Conservation (phyloP, 2,888 invertebrate species). For the Phorcus lineatus region DNA sequence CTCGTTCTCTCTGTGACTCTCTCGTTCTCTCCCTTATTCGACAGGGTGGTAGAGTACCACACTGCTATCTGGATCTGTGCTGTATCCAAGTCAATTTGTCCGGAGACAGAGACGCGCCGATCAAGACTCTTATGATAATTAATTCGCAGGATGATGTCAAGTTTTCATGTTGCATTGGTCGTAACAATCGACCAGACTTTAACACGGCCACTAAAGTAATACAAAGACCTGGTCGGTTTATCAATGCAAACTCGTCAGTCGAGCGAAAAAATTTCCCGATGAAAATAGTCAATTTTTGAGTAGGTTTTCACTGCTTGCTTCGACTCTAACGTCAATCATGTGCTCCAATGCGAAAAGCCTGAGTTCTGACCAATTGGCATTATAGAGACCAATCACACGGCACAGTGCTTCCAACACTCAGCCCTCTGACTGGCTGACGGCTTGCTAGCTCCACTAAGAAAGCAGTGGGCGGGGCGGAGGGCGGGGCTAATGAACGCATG, state of each 20-base stretch:
- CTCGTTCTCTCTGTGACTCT: background rate
- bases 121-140: slow-evolving; percentile 16
- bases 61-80: background rate
- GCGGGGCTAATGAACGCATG: background rate
- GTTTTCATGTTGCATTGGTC: background rate
- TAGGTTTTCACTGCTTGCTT: background rate
- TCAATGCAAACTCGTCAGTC: background rate
- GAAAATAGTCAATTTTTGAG: slow-evolving; percentile 12
- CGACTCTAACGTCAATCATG: background rate
- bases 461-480: background rate
- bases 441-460: background rate
- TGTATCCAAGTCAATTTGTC: background rate
- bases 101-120: too few relatives aligned
- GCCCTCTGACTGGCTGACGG: background rate
- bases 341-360: background rate
- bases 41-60: background rate
- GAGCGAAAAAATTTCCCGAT: background rate
- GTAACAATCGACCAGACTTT: background rate
- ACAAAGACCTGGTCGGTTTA: slow-evolving; percentile 15
- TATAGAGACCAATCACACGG: background rate
- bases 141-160: slow-evolving; percentile 16
- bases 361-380: background rate
- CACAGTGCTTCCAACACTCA: background rate
- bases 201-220: background rate
- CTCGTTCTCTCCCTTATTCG: slow-evolving; percentile 9